Evolutionary conservation across 2,113 vertebrate species (phyloP), one percentile per base, ranked within the genome.

Genomic region (Neodon shergylaensis): DNA sequence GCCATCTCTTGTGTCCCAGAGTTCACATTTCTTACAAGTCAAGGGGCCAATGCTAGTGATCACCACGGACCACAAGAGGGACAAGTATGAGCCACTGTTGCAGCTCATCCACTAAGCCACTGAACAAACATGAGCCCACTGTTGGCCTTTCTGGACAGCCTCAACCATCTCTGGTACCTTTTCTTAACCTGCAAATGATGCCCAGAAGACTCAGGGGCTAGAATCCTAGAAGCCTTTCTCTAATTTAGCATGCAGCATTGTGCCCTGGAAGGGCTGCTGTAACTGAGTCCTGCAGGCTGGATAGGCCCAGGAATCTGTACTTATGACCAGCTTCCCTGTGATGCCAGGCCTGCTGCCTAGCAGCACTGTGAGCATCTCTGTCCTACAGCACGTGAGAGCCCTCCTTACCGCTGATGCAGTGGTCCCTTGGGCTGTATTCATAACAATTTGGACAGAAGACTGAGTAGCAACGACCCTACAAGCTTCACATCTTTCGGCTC

Each of bases 401-500:
- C 77, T 73, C 49, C n/a, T 47, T 3, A 31, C 39, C 72, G 39
- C 10, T n/a, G 31, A 77, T 24, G 17, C 49, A 66, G n/a, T 8
- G 9, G 31, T 8, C 42, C 36, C 61, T 47, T 0, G 17, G 65
- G 58, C 66, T 13, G n/a, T 36, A 72, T 74, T 77, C 21, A 8
- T 0, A 31, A 21, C n/a, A 7, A 12, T 8, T 70, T 72, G 24
- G 79, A 92, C 54, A 36, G 0, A 63, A n/a, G 76, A 78, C 77
- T 61, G 12, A 78, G 73, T 13, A 85, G 88, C 47, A 54, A 49
- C 73, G 39, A 73, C 12, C 39, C 93, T 68, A 44, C 21, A 61
- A 85, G 72, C 82, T 83, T 95, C 70, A 44, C 63, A 76, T 94
- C 78, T 84, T 83, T 92, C 89, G 87, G 78, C 92, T 92, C 81